Conservation (phyloP, 2,888 invertebrate species). For the Stenoptilia bipunctidactyla region DNA sequence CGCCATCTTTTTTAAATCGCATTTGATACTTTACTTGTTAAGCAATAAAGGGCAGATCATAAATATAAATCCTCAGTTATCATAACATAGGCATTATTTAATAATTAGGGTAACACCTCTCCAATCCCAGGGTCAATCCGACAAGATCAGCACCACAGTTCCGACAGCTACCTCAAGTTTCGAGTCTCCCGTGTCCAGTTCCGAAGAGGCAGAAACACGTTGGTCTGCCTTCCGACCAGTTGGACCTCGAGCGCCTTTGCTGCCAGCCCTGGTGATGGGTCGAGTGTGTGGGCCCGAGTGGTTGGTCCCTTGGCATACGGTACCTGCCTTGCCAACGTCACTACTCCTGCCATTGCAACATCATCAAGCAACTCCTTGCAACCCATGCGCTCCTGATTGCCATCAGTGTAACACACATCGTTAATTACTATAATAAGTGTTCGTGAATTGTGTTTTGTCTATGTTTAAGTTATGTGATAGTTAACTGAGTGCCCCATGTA, state of each 20-base stretch:
- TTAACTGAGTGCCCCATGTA: too few species aligned
- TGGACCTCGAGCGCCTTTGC: slow-evolving; percentile 52
- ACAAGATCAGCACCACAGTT: slow-evolving; percentile 25
- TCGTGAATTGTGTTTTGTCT: too few species aligned
- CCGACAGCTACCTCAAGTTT: slow-evolving; percentile 26
- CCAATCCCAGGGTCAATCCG: slow-evolving; percentile 44
- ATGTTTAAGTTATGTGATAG: too few species aligned
- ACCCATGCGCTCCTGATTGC: slow-evolving; percentile 58
- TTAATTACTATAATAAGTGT: slow-evolving; percentile 20
- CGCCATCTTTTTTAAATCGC: too few species aligned
- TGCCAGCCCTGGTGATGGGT: slow-evolving; percentile 60
- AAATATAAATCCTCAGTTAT: too few species aligned
- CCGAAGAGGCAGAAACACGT: slow-evolving; percentile 41
- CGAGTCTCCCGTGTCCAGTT: slow-evolving; percentile 47
- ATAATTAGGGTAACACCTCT: too few species aligned
- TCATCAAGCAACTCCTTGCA: slow-evolving; percentile 37
- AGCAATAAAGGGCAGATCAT: too few species aligned
- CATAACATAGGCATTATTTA: too few species aligned
- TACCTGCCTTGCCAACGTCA: slow-evolving; percentile 49
- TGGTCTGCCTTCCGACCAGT: slow-evolving; percentile 66
- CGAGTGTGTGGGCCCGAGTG: slow-evolving; percentile 65
- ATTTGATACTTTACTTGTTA: too few species aligned
- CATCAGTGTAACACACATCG: slow-evolving; percentile 57
- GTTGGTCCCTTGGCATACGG: slow-evolving; percentile 55
- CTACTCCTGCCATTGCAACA: slow-evolving; percentile 53